Base-by-base conservation (phyloP, 2,888 invertebrate genomes). In the Sarcophaga rosellei region DNA sequence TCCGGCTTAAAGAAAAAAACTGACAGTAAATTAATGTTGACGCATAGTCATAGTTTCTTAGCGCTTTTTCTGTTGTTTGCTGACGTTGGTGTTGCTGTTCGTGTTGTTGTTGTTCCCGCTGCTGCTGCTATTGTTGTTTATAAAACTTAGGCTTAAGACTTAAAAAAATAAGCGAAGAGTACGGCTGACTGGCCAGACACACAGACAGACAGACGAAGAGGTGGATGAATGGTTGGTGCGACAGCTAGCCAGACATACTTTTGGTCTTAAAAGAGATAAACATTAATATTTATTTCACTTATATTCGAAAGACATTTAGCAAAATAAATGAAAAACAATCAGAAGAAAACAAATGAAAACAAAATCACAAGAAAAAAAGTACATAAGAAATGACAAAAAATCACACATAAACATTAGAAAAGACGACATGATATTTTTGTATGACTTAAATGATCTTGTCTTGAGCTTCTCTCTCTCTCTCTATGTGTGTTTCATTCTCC, bases 1-100 rank as follows among this genome's bases (percentile, higher is more conserved):
- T 92, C 92, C 92, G 93, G 92, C 93, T 92, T 92, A 92, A 91
- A 77, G 69, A 47, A 77, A 77, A 90, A 90, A 91, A 90, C 92
- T 91, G 91, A 92, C 91, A 91, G 91, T 90, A 91, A 91, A 91
- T 92, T 91, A 91, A 91, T 91, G 91, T 92, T 91, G 91, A 86
- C 86, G 86, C 86, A 86, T 86, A 86, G 86, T 84, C 84, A 84
- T 86, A 86, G 84, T 86, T 86, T 81, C 75, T 76, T 72, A 74
- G 66, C 53, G 61, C 61, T 20, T 63, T 25, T 25, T 25, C 44
- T 17, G 3, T 3, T 15, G 0, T 23, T 35, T 23, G 47, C 21
- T 72, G n/a, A 21, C 61, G 25, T 78, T 74, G 45, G 25, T 81
- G 74, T 81, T 66, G 5, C 20, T 20, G 8, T 10, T 8, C 20